Base-by-base conservation (phyloP, 2,888 invertebrate species). In the Apotomis betuletana region DNA sequence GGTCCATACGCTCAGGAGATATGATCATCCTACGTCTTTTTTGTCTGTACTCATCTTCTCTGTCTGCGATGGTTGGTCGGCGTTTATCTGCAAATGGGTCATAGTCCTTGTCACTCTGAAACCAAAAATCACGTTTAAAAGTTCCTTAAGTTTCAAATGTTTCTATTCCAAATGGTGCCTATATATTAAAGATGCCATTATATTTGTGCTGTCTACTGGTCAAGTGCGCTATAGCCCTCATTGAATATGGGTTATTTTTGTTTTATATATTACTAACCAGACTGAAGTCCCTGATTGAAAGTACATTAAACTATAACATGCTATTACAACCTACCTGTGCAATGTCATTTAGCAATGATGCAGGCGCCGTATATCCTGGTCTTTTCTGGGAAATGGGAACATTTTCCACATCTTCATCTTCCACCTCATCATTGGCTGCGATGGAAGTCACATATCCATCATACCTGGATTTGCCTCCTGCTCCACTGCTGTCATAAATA, bases 371-470 rank as follows among this genome's bases (percentile, higher is more conserved):
- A 81, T 97, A 96, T 0, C 96, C 96, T 4, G 96, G 94, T 79
- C 97, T 94, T 83, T 97, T 97, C 78, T 96, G 95, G 76, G 94
- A 94, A 75, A 95, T 95, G 5, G 96, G 95, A 15, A 95, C 95
- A 79, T 96, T 95, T 84, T 97, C 97, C 77, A 96, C 96, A 86
- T 98, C 98, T 85, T 98, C 98, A 86, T 98, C 98, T 93, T 98
- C 98, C 51, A 96, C 96, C 89, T 99, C 99, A 92, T 99, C 99
- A 87, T 98, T 98, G 0, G 98, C 97, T 61, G 98, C 98, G 87
- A 99, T 99, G 0, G 99, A 99, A 69, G 98, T 98, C 78, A 98
- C 97, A 88, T 99, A 99, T 46, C 98, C 98, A 84, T 98, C 98
- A 89, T 96, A 98, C 83, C 97, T 96, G 70, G 96, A 96, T 82